Evolutionary conservation across 2,888 invertebrate genomes (phyloP), one percentile per base, ranked within the genome.

Genomic region (Tachina grossa): DNA sequence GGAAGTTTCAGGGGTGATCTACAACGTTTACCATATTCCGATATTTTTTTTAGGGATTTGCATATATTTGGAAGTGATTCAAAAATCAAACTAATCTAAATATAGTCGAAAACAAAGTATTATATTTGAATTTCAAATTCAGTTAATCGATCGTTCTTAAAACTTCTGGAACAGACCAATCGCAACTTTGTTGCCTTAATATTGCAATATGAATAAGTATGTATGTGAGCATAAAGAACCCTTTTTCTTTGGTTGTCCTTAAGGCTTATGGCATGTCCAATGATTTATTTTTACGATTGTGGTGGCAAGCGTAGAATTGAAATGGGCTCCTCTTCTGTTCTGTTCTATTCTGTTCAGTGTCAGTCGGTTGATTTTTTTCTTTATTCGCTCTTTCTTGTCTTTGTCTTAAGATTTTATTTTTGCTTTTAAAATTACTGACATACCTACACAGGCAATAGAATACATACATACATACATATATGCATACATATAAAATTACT

Each of bases 221-320:
- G 51, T 43, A 13, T 61, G 10, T 43, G 41, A 3, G n/a, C 31
- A 9, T n/a, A 63, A 63, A 43, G 43, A 51, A 65, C 55, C 65
- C 65, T 66, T 80, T 71, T 80, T 74, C 55, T 57, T 78, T 59
- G 13, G 43, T 69, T 75, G 78, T 85, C 82, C 85, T 85, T 85
- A 79, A 83, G 83, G 75, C 79, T 57, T 84, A 75, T 75, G 83
- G 78, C 79, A 82, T 85, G 76, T 77, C 75, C 78, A 85, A 85
- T 85, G 85, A 85, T 85, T 85, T 85, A 85, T 85, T 83, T 71
- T 85, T 85, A 82, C 82, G 82, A 75, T 78, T 85, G 78, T 59
- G 59, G 76, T 85, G 83, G 82, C 85, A 85, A 79, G 85, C 85
- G 83, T 85, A 75, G 85, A 78, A 79, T 83, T 82, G 82, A 85